A percentile compares a stretch with the other conserved stretches of the same genome.
phyloP scores from a whole-genome alignment of 2,113 vertebrate species.

The Chaetops frenatus region DNA sequence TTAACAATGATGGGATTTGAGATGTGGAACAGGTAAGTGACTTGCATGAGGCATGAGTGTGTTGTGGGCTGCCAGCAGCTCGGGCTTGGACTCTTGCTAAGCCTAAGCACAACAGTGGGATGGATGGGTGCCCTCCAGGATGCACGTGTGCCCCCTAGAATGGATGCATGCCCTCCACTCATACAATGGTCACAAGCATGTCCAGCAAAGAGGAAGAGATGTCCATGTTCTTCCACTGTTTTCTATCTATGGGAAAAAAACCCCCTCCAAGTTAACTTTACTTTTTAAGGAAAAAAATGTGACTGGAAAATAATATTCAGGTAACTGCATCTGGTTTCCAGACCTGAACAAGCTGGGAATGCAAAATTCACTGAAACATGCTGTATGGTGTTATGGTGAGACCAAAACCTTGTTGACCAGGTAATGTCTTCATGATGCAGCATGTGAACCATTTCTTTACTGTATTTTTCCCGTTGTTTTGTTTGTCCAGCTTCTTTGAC shows the following conservation, averaged over 20 bases:
- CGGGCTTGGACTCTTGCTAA: not conserved
- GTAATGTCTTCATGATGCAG: not conserved
- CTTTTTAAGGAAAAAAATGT: not conserved
- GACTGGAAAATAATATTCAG: not conserved
- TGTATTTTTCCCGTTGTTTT: not conserved
- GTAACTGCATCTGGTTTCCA: not conserved
- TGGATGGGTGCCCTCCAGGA: fast-evolving
- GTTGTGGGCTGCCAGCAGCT: not conserved
- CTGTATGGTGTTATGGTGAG: not conserved
- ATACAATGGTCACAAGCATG: fast-evolving
- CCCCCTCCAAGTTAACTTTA: not conserved
- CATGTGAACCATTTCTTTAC: not conserved
- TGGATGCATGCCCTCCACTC: not conserved
- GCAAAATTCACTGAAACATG: not conserved
- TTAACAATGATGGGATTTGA: not conserved
- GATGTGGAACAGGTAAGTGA: not conserved
- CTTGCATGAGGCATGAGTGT: not conserved
- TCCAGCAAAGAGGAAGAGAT: not conserved
- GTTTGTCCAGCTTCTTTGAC: not conserved
- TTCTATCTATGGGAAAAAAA: not conserved
- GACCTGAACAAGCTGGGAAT: not conserved
- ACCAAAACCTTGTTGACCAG: not conserved
- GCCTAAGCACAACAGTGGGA: not conserved
- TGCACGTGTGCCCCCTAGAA: not conserved
- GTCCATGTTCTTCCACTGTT: not conserved